These are phyloP conservation scores for Pyrrhia umbra DNA, from an alignment of 2,888 invertebrate genomes.

Conservation along the genomic window DNA sequence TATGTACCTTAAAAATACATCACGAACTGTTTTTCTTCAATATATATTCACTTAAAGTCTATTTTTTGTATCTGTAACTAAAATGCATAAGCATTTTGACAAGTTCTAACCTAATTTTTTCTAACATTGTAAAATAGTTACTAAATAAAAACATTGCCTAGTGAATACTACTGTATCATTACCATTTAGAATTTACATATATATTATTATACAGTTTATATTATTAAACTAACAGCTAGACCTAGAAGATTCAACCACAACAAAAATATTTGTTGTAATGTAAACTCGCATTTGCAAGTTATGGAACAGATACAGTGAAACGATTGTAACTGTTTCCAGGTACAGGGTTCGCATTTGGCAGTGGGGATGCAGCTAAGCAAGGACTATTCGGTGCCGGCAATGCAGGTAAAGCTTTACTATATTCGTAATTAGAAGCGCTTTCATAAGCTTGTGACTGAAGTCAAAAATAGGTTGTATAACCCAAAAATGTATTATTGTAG, in stretches of 20 bases:
- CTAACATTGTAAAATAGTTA: conserved; percentile 9
- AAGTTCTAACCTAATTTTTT: conserved; percentile 48
- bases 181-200: not conserved
- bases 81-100: not conserved
- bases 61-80: not conserved
- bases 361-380: conserved; percentile 83
- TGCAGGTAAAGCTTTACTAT: too few relatives aligned
- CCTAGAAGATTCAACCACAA: too few relatives aligned
- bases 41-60: too few relatives aligned
- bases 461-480: too few relatives aligned
- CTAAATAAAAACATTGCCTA: not conserved
- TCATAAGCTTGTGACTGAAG: too few relatives aligned
- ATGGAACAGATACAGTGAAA: too few relatives aligned
- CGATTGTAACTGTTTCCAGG: conserved; percentile 8
- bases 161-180: not conserved
- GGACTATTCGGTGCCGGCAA: conserved; percentile 70
- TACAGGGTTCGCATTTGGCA: conserved; percentile 80
- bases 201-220: not conserved
- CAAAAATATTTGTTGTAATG: not conserved
- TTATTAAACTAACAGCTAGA: not conserved
- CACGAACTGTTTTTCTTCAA: not conserved
- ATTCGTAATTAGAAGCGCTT: too few relatives aligned
- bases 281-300: too few relatives aligned
- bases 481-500: too few relatives aligned
- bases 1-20: not conserved